These are phyloP conservation scores for Chironomus tentans DNA, from an alignment of 2,888 invertebrate species.

Conservation along the genomic window DNA sequence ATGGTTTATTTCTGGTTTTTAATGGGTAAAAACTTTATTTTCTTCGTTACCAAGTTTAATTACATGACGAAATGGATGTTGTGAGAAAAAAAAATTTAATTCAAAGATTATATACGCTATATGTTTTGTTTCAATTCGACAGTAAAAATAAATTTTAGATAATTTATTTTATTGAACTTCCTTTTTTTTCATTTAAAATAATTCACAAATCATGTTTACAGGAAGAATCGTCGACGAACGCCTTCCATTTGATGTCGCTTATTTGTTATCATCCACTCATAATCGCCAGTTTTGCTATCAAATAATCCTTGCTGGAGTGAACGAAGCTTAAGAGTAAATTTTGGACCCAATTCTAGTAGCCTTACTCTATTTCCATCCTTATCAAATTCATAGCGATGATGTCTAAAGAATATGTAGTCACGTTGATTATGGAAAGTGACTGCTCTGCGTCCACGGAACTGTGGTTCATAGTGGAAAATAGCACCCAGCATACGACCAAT, in stretches of 20 bases:
- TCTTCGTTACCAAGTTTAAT: too few species aligned
- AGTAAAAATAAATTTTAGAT: too few species aligned
- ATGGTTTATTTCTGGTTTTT: not conserved
- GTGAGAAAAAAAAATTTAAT: too few species aligned
- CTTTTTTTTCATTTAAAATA: too few species aligned
- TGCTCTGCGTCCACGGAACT: slow-evolving; percentile 85
- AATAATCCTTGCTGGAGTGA: slow-evolving; percentile 96
- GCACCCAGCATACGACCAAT: slow-evolving; percentile 89
- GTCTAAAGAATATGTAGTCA: slow-evolving; percentile 97
- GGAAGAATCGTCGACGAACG: slow-evolving; percentile 83
- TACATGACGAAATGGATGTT: too few species aligned
- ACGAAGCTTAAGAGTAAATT: slow-evolving; percentile 87
- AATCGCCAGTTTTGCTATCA: slow-evolving; percentile 93
- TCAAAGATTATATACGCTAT: too few species aligned
- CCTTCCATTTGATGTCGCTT: slow-evolving; percentile 91
- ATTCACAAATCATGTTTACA: slow-evolving; percentile 47
- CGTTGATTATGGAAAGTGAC: slow-evolving; percentile 99
- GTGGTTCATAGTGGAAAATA: slow-evolving; percentile 90
- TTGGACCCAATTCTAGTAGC: slow-evolving; percentile 89
- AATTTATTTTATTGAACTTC: too few species aligned
- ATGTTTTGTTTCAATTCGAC: too few species aligned
- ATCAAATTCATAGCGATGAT: slow-evolving; percentile 93
- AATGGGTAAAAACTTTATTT: not conserved
- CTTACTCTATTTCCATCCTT: slow-evolving; percentile 62
- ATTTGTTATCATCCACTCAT: slow-evolving; percentile 88